Evolutionary conservation across 2,888 invertebrate species (phyloP), one percentile per base, ranked within the genome.

Genomic region (Hedychridium roseum): DNA sequence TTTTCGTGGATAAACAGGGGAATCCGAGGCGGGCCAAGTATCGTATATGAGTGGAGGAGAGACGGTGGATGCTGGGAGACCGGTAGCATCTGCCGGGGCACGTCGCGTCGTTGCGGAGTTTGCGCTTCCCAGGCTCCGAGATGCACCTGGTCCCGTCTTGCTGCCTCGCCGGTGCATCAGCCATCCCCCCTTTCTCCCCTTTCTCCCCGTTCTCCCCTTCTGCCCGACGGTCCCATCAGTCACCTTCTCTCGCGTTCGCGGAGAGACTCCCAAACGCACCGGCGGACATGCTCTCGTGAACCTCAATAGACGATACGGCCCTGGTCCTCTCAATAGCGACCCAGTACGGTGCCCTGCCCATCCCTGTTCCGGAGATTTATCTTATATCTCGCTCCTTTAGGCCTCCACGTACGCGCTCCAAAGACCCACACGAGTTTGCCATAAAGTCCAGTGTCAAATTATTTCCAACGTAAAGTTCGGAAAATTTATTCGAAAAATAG

Each of bases 51-150:
- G 23, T 6, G 9, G 23, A 23, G 9, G 23, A 23, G 23, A 61
- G 46, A 55, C 52, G 62, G 53, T 58, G 56, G 50, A 54, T 49
- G 34, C 53, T 32, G 49, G 41, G 49, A 47, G 54, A 37, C 53
- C 54, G 56, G 64, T 57, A 59, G 64, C 63, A 64, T 66, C 64
- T 64, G 63, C 64, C 63, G 34, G n/a, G n/a, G n/a, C n/a, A n/a
- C n/a, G n/a, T n/a, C n/a, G 44, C 38, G 43, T 64, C 58, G 50
- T 50, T 39, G 63, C 60, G 55, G 65, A 73, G 74, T 73, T 73
- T 73, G 73, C 71, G 73, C 73, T 72, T 78, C 78, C 78, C 78
- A 78, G 77, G 78, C 76, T 74, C 73, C 59, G 57, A 60, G 70
- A 76, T 75, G 74, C 78, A 78, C 78, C 78, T 78, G 77, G 78